phyloP scores from a whole-genome alignment of 2,113 vertebrate genomes.

The Nanorana parkeri region DNA sequence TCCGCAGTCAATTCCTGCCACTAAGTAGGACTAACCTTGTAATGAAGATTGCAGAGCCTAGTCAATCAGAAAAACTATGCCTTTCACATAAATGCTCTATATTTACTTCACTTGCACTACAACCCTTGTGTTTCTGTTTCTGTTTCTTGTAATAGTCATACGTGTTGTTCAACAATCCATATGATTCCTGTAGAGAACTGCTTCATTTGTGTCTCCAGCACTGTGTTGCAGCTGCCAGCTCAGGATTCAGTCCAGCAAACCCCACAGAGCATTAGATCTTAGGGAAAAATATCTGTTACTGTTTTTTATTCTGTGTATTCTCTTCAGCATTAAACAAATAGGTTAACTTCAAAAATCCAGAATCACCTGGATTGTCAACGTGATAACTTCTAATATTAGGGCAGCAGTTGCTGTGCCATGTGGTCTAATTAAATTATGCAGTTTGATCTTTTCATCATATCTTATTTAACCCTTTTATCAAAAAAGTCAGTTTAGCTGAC shows the following conservation, averaged over 20 bases:
- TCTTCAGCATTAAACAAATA: neutral
- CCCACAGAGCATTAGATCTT: no score
- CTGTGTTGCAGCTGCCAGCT: neutral
- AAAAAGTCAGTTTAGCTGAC: conserved; percentile 43
- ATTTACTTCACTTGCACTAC: no score
- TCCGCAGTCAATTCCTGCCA: no score
- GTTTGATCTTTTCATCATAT: conserved; percentile 21
- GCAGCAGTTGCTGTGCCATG: neutral
- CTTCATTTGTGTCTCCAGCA: neutral
- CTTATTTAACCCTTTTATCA: neutral
- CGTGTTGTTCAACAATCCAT: neutral
- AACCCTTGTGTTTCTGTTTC: neutral
- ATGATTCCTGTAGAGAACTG: neutral
- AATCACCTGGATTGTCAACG: neutral
- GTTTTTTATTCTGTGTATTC: neutral
- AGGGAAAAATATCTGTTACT: no score
- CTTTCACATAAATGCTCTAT: no score
- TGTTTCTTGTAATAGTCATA: neutral
- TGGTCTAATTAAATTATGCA: conserved; percentile 7
- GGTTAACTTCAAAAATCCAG: neutral
- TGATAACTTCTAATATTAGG: neutral
- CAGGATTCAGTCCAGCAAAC: neutral
- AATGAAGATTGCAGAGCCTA: no score
- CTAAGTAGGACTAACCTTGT: no score
- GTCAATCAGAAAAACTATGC: no score